A percentile compares a stretch with the other conserved stretches of the same genome.
Evolutionary conservation across 1,140 invertebrate species (phyloP).

Genomic region (Drosophila grimshawi): DNA sequence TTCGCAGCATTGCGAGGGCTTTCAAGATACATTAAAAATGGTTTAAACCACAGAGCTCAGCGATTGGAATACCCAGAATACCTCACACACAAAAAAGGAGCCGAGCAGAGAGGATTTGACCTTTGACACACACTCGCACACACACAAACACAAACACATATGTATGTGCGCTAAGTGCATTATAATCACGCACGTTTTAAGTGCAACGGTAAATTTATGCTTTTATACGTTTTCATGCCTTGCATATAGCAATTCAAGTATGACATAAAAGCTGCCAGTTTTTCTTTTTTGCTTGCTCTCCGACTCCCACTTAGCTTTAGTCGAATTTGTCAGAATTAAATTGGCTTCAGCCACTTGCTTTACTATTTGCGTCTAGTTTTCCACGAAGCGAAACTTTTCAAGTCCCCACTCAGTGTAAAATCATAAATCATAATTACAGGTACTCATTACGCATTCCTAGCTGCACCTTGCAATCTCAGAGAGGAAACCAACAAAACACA

Average conservation of each 20-base stretch:
- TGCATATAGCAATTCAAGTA: constrained; percentile 20
- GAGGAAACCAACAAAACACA: not conserved
- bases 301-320: constrained; percentile 37
- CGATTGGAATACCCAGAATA: not conserved
- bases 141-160: not conserved
- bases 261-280: constrained; percentile 12
- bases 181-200: constrained; percentile 46
- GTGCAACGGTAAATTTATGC: constrained; percentile 40
- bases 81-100: not conserved
- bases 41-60: constrained; percentile 55
- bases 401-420: constrained; percentile 47
- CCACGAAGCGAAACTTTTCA: constrained; percentile 49
- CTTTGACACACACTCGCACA: constrained; percentile 4
- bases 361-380: constrained; percentile 45
- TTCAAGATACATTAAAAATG: constrained; percentile 77
- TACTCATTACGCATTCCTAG: constrained; percentile 1
- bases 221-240: constrained; percentile 27
- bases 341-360: constrained; percentile 75
- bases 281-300: not conserved
- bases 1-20: constrained; percentile 30
- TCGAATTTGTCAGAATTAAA: constrained; percentile 79
- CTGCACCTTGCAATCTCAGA: not conserved
- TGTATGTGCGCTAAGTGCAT: constrained; percentile 3
- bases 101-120: too few relatives aligned
- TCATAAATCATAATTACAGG: constrained; percentile 59